Conservation (phyloP, 2,797 vertebrate genomes). For the Leuciscus waleckii region DNA sequence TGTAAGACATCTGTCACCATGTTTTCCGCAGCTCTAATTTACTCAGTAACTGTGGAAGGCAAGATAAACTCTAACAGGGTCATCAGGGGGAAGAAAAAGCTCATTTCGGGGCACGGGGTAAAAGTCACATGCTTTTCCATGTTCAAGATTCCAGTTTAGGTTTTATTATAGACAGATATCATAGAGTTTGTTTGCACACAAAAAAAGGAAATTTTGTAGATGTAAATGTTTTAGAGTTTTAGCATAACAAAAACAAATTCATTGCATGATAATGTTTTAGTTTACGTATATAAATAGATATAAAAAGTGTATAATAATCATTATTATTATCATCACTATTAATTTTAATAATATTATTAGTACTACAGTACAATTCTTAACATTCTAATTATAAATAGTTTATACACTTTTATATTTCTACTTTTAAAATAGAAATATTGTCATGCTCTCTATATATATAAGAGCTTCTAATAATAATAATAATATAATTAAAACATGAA, state of each 20-base stretch:
- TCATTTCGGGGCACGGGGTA: constrained; percentile 10
- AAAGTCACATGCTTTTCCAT: constrained; percentile 18
- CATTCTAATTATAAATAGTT: neutral
- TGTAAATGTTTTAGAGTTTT: neutral
- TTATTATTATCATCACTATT: neutral
- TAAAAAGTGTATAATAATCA: neutral
- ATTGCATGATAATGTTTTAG: neutral
- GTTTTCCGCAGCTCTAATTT: constrained; percentile 22
- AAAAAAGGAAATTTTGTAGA: neutral
- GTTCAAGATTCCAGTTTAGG: neutral
- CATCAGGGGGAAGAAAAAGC: constrained; percentile 40
- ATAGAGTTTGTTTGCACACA: neutral
- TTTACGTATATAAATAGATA: neutral
- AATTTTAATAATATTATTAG: neutral
- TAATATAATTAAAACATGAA: neutral
- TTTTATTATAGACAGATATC: neutral
- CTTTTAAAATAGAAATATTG: neutral
- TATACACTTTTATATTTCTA: neutral
- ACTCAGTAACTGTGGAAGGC: constrained; percentile 37
- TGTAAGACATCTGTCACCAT: constrained; percentile 53
- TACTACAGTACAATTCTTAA: neutral
- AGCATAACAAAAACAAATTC: neutral
- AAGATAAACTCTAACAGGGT: constrained; percentile 47
- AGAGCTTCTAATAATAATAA: neutral
- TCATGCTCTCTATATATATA: neutral